A percentile compares a stretch with the other conserved stretches of the same genome.
Conservation (phyloP, 2,888 invertebrate species). For the Agrochola macilenta region DNA sequence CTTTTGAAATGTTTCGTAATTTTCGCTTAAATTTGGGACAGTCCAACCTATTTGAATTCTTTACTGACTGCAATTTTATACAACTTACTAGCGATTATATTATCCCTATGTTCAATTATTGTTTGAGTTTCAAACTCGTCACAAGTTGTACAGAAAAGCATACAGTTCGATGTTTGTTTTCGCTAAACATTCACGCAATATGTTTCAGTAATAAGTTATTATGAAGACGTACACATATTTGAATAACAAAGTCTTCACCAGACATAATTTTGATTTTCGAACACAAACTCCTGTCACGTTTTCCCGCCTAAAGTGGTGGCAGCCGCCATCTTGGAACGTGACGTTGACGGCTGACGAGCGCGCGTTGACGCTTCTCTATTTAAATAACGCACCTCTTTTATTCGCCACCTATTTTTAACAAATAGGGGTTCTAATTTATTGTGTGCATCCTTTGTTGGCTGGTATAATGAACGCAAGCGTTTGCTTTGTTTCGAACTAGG, state of each 20-base stretch:
- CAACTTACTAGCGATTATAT: background rate
- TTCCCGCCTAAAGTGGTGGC: slow-evolving; percentile 82
- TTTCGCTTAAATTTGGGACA: slow-evolving; percentile 14
- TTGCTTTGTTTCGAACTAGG: slow-evolving; percentile 68
- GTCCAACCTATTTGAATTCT: slow-evolving; percentile 1
- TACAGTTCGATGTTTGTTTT: slow-evolving; percentile 45
- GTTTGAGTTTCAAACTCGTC: slow-evolving; percentile 29
- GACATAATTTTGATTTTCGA: slow-evolving; percentile 73
- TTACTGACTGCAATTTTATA: slow-evolving; percentile 12
- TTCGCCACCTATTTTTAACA: slow-evolving; percentile 76
- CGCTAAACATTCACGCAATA: slow-evolving; percentile 42
- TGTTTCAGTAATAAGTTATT: slow-evolving; percentile 62
- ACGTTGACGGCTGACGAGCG: slow-evolving; percentile 75
- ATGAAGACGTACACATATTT: slow-evolving; percentile 64
- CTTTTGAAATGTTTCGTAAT: slow-evolving; percentile 20
- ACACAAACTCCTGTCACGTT: slow-evolving; percentile 81
- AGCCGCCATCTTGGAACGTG: slow-evolving; percentile 87
- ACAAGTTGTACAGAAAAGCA: slow-evolving; percentile 29
- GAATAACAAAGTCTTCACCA: slow-evolving; percentile 64
- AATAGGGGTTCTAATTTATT: slow-evolving; percentile 83
- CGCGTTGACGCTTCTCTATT: slow-evolving; percentile 84
- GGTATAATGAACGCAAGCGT: slow-evolving; percentile 74
- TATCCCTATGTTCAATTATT: slow-evolving; percentile 21
- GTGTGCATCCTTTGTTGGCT: slow-evolving; percentile 77
- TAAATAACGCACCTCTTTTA: slow-evolving; percentile 83